Conservation (phyloP, 2,888 invertebrate species). For the Chrysotoxum bicinctum region DNA sequence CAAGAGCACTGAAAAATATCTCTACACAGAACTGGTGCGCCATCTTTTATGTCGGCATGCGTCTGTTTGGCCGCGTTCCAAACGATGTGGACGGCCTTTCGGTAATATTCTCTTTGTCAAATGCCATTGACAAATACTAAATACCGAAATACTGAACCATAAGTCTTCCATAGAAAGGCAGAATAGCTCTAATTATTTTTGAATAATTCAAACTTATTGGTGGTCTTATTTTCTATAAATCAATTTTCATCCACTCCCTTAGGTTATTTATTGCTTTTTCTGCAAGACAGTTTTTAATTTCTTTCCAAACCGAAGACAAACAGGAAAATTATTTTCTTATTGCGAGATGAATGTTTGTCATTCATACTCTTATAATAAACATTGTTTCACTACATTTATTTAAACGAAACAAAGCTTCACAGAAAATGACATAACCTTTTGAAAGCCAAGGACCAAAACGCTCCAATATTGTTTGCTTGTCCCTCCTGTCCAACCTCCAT, state of each 20-base stretch:
- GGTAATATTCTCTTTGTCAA: too few species aligned
- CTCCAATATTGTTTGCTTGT: neutral
- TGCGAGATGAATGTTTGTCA: constrained; percentile 41
- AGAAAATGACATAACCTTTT: neutral
- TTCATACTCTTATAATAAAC: neutral
- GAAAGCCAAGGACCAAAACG: neutral
- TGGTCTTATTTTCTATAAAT: too few species aligned
- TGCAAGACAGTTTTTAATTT: neutral
- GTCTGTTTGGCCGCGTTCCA: too few species aligned
- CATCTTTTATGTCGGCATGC: too few species aligned
- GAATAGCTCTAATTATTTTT: too few species aligned
- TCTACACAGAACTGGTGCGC: too few species aligned
- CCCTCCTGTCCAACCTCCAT: neutral
- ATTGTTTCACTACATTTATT: neutral
- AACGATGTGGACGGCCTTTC: too few species aligned
- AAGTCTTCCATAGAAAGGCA: too few species aligned
- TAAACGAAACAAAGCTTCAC: neutral
- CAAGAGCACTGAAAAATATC: too few species aligned
- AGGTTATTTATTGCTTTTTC: neutral
- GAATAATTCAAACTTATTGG: too few species aligned
- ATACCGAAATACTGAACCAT: too few species aligned
- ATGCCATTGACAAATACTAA: too few species aligned
- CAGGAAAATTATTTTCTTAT: constrained; percentile 49
- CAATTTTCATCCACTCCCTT: neutral
- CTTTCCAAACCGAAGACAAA: neutral